Conservation (phyloP, 2,113 vertebrate species). For the pig (Sus scrofa) region DNA sequence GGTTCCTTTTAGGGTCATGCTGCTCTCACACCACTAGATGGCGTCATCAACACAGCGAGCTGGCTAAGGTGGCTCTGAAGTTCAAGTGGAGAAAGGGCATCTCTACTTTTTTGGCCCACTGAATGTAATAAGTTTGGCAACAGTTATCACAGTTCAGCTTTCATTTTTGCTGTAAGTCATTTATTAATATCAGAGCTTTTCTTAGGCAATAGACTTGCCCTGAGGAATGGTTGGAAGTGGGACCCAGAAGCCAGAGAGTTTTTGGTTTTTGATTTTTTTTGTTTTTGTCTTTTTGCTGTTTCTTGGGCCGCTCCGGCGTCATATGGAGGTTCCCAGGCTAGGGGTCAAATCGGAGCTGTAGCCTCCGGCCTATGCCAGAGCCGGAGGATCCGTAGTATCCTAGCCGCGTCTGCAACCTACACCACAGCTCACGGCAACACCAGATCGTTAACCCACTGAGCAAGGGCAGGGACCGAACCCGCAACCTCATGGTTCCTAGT, state of each 20-base stretch:
- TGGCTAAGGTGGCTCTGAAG: not conserved
- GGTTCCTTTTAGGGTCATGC: not conserved
- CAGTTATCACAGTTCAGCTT: not conserved
- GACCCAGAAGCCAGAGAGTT: not conserved
- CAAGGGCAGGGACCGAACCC: too few species aligned
- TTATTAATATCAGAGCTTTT: not conserved
- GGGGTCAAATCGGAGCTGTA: too few species aligned
- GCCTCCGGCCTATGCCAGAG: too few species aligned
- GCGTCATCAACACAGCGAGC: slow-evolving; percentile 8
- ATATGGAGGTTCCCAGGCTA: too few species aligned
- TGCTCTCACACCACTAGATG: slow-evolving; percentile 51
- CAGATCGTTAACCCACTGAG: too few species aligned
- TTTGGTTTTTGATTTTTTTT: too few species aligned
- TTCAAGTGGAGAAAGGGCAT: not conserved
- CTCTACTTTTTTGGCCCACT: not conserved
- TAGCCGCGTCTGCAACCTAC: too few species aligned
- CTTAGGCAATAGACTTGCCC: not conserved
- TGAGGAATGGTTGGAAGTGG: not conserved
- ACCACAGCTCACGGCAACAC: too few species aligned
- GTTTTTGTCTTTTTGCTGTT: too few species aligned
- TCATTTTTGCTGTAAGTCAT: not conserved
- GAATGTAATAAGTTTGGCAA: not conserved
- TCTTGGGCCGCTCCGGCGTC: too few species aligned
- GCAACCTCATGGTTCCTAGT: too few species aligned
- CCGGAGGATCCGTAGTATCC: too few species aligned